Evolutionary conservation across 1,140 invertebrate genomes (phyloP).

Genomic region (Luehdorfia chinensis): DNA sequence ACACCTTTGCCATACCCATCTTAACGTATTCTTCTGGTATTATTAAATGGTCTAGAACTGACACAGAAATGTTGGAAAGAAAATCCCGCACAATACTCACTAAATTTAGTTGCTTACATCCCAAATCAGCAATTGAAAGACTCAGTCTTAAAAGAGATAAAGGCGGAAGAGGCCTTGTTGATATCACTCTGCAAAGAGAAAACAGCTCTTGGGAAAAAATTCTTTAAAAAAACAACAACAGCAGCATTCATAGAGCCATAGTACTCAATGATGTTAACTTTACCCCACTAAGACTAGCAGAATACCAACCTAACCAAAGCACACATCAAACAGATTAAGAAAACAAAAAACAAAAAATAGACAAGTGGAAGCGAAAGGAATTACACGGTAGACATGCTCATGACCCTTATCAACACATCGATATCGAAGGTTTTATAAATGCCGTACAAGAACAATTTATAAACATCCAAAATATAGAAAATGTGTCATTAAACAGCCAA

Average conservation of each 20-base stretch:
- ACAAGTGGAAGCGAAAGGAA: slow-evolving; percentile 20
- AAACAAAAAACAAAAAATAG: slow-evolving; percentile 17
- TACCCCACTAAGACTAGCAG: slow-evolving; percentile 21
- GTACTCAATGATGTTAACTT: slow-evolving; percentile 16
- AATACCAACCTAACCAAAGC: slow-evolving; percentile 7
- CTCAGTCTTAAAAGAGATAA: slow-evolving; percentile 8
- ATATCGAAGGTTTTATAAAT: slow-evolving; percentile 21
- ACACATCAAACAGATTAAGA: slow-evolving; percentile 15
- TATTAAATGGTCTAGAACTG: not conserved
- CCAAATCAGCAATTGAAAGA: not conserved
- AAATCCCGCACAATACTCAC: not conserved
- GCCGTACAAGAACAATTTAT: slow-evolving; percentile 25
- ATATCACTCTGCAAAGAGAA: slow-evolving; percentile 16
- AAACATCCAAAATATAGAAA: slow-evolving; percentile 19
- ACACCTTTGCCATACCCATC: not conserved
- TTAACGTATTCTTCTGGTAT: not conserved
- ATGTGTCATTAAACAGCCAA: slow-evolving; percentile 13
- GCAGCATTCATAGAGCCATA: slow-evolving; percentile 19
- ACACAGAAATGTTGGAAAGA: not conserved
- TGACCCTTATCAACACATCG: slow-evolving; percentile 10
- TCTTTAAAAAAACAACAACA: slow-evolving; percentile 6
- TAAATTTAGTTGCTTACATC: not conserved
- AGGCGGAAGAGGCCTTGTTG: slow-evolving; percentile 18
- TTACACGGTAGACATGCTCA: slow-evolving; percentile 22
- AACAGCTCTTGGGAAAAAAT: slow-evolving; percentile 9